Base-by-base conservation (phyloP, 2,113 vertebrate genomes). In the Cercopithecus mona region DNA sequence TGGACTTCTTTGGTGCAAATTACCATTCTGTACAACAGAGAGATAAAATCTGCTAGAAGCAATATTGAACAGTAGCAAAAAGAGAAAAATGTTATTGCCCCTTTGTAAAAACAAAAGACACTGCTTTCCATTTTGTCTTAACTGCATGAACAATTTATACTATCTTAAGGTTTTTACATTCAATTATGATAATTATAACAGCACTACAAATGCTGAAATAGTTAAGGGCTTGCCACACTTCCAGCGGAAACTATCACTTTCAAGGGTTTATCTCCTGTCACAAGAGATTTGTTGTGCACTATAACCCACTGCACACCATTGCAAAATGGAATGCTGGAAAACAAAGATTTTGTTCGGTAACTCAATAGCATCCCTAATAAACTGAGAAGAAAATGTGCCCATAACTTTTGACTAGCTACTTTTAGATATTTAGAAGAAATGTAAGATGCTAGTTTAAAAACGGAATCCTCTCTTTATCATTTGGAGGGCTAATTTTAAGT, bases 101-200 rank as follows among this genome's bases (percentile, higher is more conserved):
- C 92, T 97, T 83, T 90, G 38, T 91, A 96, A 97, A 96, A 97
- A 96, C 79, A 94, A 97, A 98, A 98, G 84, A 94, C 91, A 97
- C 1, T 96, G 61, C 73, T 76, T 97, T 97, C 94, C n/a, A 96
- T 93, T 97, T 97, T 64, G 68, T 64, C 93, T 97, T 96, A 98
- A 97, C 88, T 94, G 81, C 70, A 48, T 68, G 55, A 98, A 96
- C 68, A 97, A 94, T 92, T 96, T 97, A 68, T 88, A 97, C 94
- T 96, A 92, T 66, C 97, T 96, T 96, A 89, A 35, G 61, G 55
- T 96, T 98, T 92, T 93, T 95, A 61, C 82, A 66, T 96, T 93
- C 96, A 97, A 18, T 90, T 97, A 95, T 1, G 9, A 91, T 91
- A 93, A 98, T 96, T 96, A 95, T 32, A 79, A 90, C 0, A 38